Percentiles rank a stretch among this genome's conserved stretches.
Evolutionary conservation across 2,888 invertebrate genomes (phyloP).

Genomic region (Callimorpha dominula): DNA sequence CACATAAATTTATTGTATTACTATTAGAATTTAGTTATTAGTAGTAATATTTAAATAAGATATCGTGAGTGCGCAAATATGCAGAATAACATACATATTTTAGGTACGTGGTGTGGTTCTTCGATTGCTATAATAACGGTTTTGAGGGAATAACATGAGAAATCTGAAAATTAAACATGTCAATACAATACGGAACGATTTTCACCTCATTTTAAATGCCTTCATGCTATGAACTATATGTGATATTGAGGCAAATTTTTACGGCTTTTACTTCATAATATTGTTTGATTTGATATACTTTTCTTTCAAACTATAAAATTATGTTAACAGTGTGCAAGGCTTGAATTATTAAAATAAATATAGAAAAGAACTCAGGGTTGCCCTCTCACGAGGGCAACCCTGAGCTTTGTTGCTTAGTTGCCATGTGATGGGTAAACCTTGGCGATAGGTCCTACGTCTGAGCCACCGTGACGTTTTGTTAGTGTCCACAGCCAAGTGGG

Average conservation of each 20-base stretch:
- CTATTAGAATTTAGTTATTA: neutral
- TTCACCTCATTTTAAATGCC: neutral
- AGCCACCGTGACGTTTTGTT: too few species aligned
- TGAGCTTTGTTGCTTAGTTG: too few species aligned
- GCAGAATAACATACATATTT: slow-evolving; percentile 36
- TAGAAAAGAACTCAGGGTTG: neutral
- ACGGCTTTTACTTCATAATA: neutral
- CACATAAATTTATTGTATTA: neutral
- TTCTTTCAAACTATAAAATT: neutral
- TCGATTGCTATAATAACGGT: slow-evolving; percentile 25
- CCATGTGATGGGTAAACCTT: neutral
- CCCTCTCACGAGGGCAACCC: neutral
- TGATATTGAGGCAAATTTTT: neutral
- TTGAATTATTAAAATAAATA: neutral
- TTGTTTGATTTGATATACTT: neutral
- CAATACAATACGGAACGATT: neutral
- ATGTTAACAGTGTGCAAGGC: neutral
- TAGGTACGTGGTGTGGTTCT: slow-evolving; percentile 44
- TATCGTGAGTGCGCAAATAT: slow-evolving; percentile 25
- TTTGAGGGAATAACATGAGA: neutral
- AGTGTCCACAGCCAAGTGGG: too few species aligned
- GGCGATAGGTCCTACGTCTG: neutral
- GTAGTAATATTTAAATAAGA: slow-evolving; percentile 16
- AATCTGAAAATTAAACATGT: neutral
- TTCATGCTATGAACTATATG: neutral